Evolutionary conservation across 1,140 invertebrate species (phyloP), one percentile per base, ranked within the genome.

Genomic region (Leptestheria dahalacensis): DNA sequence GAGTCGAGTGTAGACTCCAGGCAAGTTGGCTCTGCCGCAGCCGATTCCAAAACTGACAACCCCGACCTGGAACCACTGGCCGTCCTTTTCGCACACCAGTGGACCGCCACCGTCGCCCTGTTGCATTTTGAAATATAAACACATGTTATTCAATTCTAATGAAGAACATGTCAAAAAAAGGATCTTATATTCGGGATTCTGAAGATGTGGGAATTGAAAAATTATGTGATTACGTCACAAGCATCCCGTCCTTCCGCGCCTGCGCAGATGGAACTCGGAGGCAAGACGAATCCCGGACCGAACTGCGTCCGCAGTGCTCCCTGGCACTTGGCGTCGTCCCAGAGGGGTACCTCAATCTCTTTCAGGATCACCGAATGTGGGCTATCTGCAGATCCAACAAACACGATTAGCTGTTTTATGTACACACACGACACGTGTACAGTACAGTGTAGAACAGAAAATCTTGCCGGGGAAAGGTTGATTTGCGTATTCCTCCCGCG

Each of bases 41-140:
- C 80, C 79, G 55, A 78, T 70, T 1, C 83, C 83, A 68, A 78
- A 82, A 57, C 77, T 79, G n/a, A 80, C 78, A 3, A 84, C 70
- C 4, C 81, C 83, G 60, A 78, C 71, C 55, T 82, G 67, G 58
- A 73, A 72, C 74, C 75, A 78, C n/a, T 69, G 66, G 3, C 71
- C 72, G 28, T 73, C 68, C 18, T 73, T 73, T 46, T 74, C 70
- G 64, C 82, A 84, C 15, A 83, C 75, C 26, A 85, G 63, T 6
- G 82, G 82, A 15, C 82, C 81, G 3, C 83, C 83, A 0, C 81
- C 82, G 66, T 85, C 83, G 54, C 82, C 82, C 80, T 84, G 69
- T 1, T 65, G 66, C 57, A 41, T 47, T 50, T 52, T 24, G 28
- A 28, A 53, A 48, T 59, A 21, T 12, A 24, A 54, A 21, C 20